phyloP scores from a whole-genome alignment of 2,888 invertebrate genomes.

The Tridacna crocea region DNA sequence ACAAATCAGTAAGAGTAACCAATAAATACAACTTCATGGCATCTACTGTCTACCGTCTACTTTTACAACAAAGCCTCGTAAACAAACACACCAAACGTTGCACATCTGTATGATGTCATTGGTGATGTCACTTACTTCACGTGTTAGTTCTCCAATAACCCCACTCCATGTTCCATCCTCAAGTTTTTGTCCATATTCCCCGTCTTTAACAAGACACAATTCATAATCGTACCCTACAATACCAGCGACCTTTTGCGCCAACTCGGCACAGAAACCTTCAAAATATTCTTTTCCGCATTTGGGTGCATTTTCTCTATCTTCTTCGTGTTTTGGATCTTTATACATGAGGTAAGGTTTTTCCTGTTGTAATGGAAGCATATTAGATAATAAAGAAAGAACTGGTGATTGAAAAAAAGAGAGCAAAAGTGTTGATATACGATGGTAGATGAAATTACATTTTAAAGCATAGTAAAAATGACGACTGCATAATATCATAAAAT shows the following conservation, averaged over 20 bases:
- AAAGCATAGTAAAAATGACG: too few relatives aligned
- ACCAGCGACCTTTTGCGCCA: slow-evolving; percentile 82
- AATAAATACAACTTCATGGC: too few relatives aligned
- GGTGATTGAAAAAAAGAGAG: slow-evolving; percentile 1
- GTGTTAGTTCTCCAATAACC: slow-evolving; percentile 83
- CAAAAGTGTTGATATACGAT: not conserved
- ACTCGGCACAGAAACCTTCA: slow-evolving; percentile 85
- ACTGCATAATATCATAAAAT: too few relatives aligned
- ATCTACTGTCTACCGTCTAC: not conserved
- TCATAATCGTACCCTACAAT: slow-evolving; percentile 83
- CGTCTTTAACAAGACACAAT: slow-evolving; percentile 77
- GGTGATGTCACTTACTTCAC: slow-evolving; percentile 73
- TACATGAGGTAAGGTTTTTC: slow-evolving; percentile 80
- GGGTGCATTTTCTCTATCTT: slow-evolving; percentile 30
- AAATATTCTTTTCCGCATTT: slow-evolving; percentile 90
- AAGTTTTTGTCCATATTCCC: slow-evolving; percentile 73
- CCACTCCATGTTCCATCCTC: slow-evolving; percentile 82
- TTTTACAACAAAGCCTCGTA: slow-evolving; percentile 2
- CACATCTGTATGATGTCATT: slow-evolving; percentile 25
- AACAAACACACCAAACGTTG: slow-evolving; percentile 15
- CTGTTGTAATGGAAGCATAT: slow-evolving; percentile 62
- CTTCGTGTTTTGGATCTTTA: slow-evolving; percentile 47
- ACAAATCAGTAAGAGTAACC: too few relatives aligned
- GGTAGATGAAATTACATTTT: slow-evolving; percentile 1
- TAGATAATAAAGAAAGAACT: not conserved